Evolutionary conservation across 2,113 vertebrate genomes (phyloP).

Genomic region (Formicarius rufipectus): DNA sequence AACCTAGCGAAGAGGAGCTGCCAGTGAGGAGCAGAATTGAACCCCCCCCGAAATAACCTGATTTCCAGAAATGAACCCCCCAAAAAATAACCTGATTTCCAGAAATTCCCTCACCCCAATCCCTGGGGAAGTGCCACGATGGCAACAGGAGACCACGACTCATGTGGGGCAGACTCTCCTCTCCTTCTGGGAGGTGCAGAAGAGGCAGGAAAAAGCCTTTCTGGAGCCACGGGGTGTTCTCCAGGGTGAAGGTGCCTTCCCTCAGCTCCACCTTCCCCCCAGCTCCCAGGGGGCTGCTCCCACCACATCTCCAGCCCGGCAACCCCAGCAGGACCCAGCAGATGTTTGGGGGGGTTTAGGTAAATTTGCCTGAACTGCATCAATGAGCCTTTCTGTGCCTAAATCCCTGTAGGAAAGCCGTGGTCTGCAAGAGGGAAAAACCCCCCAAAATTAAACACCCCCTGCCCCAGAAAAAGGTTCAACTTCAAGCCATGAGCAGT

Average conservation of each 20-base stretch:
- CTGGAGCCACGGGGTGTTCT: not conserved
- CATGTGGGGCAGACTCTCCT: not conserved
- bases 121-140: not conserved
- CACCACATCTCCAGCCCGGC: not conserved
- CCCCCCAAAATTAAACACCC: not conserved
- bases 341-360: not conserved
- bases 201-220: not conserved
- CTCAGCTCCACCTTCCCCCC: not conserved
- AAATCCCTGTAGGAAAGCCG: not conserved
- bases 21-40: constrained; percentile 11
- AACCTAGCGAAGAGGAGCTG: not conserved
- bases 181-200: not conserved
- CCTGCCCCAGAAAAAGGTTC: not conserved
- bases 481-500: not conserved
- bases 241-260: not conserved
- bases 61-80: not conserved
- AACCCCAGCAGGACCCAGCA: not conserved
- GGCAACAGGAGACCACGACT: not conserved
- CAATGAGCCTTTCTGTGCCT: not conserved
- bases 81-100: constrained; percentile 29
- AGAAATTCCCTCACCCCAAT: not conserved
- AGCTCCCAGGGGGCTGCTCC: not conserved
- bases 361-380: not conserved
- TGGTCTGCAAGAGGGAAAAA: not conserved
- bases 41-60: constrained; percentile 5